phyloP scores from a whole-genome alignment of 1,140 invertebrate genomes.

The honey bee (Apis mellifera) region Amel_HAv3.1 CM009931.2:20730001-20730500 shows the following conservation, averaged over 20 bases:
- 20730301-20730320: constrained; percentile 32
- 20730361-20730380: constrained; percentile 19
- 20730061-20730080: constrained; percentile 69
- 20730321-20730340: background rate
- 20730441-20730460: constrained; percentile 10
- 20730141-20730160: constrained; percentile 5
- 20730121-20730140: constrained; percentile 5
- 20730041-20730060: constrained; percentile 51
- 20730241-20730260: constrained; percentile 70
- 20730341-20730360: background rate
- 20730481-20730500: constrained; percentile 2
- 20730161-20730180: constrained; percentile 1
- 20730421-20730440: constrained; percentile 11
- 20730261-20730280: constrained; percentile 38
- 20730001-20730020: background rate
- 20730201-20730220: background rate
- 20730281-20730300: constrained; percentile 52
- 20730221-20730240: constrained; percentile 9
- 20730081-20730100: constrained; percentile 43
- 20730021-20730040: constrained; percentile 34
- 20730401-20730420: constrained; percentile 19
- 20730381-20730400: constrained; percentile 20
- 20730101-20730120: constrained; percentile 33
- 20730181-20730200: constrained; percentile 9
- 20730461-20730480: constrained; percentile 35